Evolutionary conservation across 2,113 vertebrate species (phyloP).

Genomic region (Corythornis madagascariensis): DNA sequence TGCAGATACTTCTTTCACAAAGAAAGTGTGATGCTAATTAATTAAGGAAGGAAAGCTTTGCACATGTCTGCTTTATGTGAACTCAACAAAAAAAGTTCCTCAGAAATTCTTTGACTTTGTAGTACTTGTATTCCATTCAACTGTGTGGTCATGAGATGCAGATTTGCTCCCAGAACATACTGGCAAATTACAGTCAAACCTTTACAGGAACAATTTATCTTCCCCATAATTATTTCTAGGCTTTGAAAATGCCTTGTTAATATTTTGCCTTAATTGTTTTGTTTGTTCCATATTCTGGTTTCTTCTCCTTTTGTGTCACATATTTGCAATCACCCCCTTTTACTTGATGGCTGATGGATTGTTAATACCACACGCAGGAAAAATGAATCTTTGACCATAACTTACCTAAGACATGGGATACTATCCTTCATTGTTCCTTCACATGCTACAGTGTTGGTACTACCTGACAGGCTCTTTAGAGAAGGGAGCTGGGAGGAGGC

Average conservation of each 20-base stretch:
- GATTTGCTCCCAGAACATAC: neutral
- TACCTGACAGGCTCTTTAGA: conserved; percentile 83
- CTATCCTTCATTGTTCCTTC: conserved; percentile 87
- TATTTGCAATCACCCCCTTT: neutral
- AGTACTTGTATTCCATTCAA: neutral
- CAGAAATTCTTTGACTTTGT: neutral
- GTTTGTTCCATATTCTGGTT: neutral
- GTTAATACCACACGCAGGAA: neutral
- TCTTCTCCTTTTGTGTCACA: neutral
- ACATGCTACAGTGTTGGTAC: conserved; percentile 83
- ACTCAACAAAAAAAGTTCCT: neutral
- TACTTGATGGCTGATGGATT: neutral
- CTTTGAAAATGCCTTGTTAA: neutral
- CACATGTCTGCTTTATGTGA: neutral
- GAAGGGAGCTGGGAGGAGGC: conserved; percentile 85
- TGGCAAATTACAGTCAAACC: neutral
- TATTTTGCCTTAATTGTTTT: neutral
- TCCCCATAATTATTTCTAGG: neutral
- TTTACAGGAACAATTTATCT: neutral
- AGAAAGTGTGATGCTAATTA: neutral
- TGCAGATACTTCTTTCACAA: neutral
- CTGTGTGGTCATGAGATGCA: neutral
- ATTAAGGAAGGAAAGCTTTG: neutral
- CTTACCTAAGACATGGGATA: conserved; percentile 90
- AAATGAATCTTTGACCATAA: neutral